A percentile compares a stretch with the other conserved stretches of the same genome.
These are phyloP conservation scores for Naso thynnoides DNA, from an alignment of 2,797 vertebrate genomes.

Conservation along the genomic window DNA sequence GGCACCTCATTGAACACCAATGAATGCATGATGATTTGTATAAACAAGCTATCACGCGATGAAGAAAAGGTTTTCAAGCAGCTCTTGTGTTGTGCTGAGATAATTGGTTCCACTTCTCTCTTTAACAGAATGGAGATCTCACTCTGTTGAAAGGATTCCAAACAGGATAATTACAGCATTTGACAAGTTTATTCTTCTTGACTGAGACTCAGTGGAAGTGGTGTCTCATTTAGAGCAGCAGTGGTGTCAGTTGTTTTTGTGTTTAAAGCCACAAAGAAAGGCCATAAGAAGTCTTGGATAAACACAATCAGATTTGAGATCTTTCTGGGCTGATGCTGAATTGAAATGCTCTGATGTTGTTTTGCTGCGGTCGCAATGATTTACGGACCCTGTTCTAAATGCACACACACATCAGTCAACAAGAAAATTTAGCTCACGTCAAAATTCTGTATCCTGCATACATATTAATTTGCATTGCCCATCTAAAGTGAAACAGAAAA, in stretches of 20 bases:
- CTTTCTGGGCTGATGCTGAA: not conserved
- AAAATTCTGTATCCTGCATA: not conserved
- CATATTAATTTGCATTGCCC: not conserved
- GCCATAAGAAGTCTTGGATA: conserved; percentile 27
- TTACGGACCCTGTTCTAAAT: not conserved
- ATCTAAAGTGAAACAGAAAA: not conserved
- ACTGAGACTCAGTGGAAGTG: conserved; percentile 18
- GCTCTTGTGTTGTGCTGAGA: conserved; percentile 42
- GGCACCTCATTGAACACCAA: conserved; percentile 6
- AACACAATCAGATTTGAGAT: conserved; percentile 35
- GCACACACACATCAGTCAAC: not conserved
- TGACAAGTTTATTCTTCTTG: conserved; percentile 35
- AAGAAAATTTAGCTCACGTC: not conserved
- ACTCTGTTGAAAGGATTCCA: conserved; percentile 40
- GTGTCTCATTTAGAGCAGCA: conserved; percentile 25
- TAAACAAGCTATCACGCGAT: conserved; percentile 24
- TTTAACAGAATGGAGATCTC: conserved; percentile 45
- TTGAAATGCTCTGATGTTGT: conserved; percentile 11
- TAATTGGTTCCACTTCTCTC: conserved; percentile 49
- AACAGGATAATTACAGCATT: conserved; percentile 51
- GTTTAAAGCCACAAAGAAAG: conserved; percentile 37
- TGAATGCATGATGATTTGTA: conserved; percentile 18
- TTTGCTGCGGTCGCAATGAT: conserved; percentile 16
- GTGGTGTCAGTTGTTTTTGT: conserved; percentile 13
- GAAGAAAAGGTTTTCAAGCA: conserved; percentile 21